Conservation (phyloP, 1,140 invertebrate genomes). For the Saxidomus purpurata region DNA sequence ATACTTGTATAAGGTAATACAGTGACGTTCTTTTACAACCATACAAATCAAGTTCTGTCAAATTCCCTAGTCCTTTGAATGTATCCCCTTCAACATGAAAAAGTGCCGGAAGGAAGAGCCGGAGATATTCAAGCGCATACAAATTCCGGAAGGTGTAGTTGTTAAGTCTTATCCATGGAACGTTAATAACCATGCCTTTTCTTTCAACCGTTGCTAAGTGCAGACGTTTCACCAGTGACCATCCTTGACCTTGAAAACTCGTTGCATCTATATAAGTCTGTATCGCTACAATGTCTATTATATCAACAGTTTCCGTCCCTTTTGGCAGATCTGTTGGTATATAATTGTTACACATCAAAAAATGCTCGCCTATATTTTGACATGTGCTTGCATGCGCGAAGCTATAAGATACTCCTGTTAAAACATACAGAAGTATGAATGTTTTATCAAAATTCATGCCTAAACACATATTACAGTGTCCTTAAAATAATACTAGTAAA, state of each 20-base stretch:
- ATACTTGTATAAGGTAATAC: background rate
- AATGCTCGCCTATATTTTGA: no score
- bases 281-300: background rate
- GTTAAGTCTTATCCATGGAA: background rate
- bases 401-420: no score
- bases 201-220: background rate
- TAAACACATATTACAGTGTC: no score
- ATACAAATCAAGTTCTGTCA: background rate
- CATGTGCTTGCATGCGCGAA: no score
- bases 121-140: background rate
- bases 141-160: background rate
- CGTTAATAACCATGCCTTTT: background rate
- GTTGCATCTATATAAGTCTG: background rate
- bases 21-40: background rate
- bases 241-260: background rate
- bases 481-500: no score
- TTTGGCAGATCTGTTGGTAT: background rate
- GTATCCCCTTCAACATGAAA: background rate
- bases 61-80: background rate
- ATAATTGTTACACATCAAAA: background rate
- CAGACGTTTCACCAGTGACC: background rate
- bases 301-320: background rate
- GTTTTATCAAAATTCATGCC: no score
- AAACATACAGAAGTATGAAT: no score
- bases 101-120: background rate